Evolutionary conservation across 2,888 invertebrate genomes (phyloP).

Genomic region (Thumatha senex): DNA sequence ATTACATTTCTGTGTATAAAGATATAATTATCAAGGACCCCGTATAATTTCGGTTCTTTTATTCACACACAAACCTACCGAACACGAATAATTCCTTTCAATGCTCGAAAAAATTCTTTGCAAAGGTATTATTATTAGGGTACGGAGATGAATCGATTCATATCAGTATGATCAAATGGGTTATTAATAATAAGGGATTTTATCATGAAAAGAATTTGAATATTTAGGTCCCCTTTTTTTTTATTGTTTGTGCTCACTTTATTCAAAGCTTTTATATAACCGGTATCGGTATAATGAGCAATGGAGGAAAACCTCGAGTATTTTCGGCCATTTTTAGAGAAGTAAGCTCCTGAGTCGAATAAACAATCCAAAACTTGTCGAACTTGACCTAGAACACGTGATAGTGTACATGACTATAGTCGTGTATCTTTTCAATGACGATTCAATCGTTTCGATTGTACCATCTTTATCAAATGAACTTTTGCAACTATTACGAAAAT

Average conservation of each 20-base stretch:
- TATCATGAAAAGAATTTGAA: conserved; percentile 34
- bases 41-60: conserved; percentile 21
- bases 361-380: no score
- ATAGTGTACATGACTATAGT: no score
- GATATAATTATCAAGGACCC: conserved; percentile 21
- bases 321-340: no score
- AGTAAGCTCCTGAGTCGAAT: no score
- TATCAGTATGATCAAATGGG: conserved; percentile 48
- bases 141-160: conserved; percentile 40
- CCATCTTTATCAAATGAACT: no score
- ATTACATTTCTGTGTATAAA: conserved; percentile 7
- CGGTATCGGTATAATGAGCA: no score
- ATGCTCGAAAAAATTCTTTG: conserved; percentile 52
- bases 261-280: not conserved
- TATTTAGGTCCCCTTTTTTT: not conserved
- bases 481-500: no score
- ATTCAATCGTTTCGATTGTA: no score
- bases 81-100: conserved; percentile 41
- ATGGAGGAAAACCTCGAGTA: no score
- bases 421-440: no score
- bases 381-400: no score
- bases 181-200: conserved; percentile 54
- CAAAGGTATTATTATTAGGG: conserved; percentile 61
- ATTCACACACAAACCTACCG: conserved; percentile 11
- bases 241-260: not conserved